These are phyloP conservation scores for Zaprionus davidi DNA, from an alignment of 1,140 invertebrate genomes.

Conservation along the genomic window DNA sequence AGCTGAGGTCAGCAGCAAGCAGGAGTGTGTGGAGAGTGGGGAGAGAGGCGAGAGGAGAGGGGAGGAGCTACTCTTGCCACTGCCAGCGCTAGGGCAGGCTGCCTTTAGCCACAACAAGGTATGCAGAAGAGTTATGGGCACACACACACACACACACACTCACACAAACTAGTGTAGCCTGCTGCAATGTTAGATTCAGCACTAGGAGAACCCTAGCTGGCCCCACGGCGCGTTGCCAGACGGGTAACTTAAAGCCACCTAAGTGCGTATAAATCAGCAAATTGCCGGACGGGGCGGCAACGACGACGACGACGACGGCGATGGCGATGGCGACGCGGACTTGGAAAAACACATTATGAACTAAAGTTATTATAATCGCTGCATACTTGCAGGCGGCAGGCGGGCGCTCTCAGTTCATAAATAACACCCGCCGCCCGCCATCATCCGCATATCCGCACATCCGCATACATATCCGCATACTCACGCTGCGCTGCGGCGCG, in stretches of 20 bases:
- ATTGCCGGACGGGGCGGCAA: constrained; percentile 50
- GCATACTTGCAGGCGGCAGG: constrained; percentile 63
- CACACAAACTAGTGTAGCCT: background rate
- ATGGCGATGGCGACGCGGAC: constrained; percentile 14
- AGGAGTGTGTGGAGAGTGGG: background rate
- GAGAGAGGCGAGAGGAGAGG: background rate
- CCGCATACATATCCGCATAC: constrained; percentile 3
- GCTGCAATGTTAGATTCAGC: background rate
- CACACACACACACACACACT: background rate
- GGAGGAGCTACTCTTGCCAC: background rate
- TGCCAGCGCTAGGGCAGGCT: background rate
- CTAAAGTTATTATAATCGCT: constrained; percentile 75
- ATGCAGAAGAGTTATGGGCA: constrained; percentile 7
- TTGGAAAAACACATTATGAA: constrained; percentile 70
- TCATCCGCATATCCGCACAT: constrained; percentile 4
- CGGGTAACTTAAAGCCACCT: constrained; percentile 61
- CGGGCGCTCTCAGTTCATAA: constrained; percentile 62
- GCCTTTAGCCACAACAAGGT: constrained; percentile 21
- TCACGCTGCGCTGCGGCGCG: constrained; percentile 1
- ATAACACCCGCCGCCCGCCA: constrained; percentile 37
- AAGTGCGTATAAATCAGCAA: constrained; percentile 73
- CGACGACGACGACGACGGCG: constrained; percentile 4
- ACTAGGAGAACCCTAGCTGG: background rate
- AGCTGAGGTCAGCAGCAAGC: constrained; percentile 2
- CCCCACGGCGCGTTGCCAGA: constrained; percentile 49